Base-by-base conservation (phyloP, 37 sponge, comb jelly and placozoan species). In the Diacarnus erythraeanus region DNA sequence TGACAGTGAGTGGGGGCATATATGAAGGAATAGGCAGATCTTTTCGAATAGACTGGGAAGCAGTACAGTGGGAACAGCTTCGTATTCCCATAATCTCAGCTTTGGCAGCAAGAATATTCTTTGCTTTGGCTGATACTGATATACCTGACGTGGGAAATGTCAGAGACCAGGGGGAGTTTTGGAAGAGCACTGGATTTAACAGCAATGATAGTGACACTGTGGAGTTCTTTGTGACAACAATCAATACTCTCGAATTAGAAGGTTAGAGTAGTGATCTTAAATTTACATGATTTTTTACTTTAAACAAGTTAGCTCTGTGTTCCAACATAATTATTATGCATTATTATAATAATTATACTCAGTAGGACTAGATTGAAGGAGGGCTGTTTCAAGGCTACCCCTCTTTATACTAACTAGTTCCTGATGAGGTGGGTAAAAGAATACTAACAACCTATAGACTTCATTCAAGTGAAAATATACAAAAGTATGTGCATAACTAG, bases 21-120 rank as follows among this genome's bases (percentile, higher is more conserved):
- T 73, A 59, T 43, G 25, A 30, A 9, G 9, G 36, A 10, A 17
- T 82, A 34, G 3, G 10, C 17, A 22, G 0, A 21, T 10, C 38
- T 0, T 58, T 72, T 33, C 40, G 34, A 44, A 21, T 76, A 3
- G 77, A 83, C 57, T 83, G 84, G 84, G 15, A 26, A 20, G 38
- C 57, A 10, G 61, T 59, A 1, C 34, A 39, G 1, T 83, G 76
- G 77, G 10, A 54, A 5, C 70, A 69, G 10, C n/a, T 83, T 59
- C 57, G 69, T n/a, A 25, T 30, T 25, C 84, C 84, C 0, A 22
- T 83, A 12, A 59, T 76, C 41, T 83, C 84, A 21, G 84, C 68
- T 0, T 29, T 83, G 26, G 77, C 84, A 22, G 84, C 77, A 1
- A 54, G 84, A 21, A 54, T 83, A 29, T 83, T 75, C 60, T 61